A percentile compares a stretch with the other conserved stretches of the same genome.
These are phyloP conservation scores for Drosophila longiperda DNA, from an alignment of 2,888 invertebrate species.

Conservation along the genomic window DNA sequence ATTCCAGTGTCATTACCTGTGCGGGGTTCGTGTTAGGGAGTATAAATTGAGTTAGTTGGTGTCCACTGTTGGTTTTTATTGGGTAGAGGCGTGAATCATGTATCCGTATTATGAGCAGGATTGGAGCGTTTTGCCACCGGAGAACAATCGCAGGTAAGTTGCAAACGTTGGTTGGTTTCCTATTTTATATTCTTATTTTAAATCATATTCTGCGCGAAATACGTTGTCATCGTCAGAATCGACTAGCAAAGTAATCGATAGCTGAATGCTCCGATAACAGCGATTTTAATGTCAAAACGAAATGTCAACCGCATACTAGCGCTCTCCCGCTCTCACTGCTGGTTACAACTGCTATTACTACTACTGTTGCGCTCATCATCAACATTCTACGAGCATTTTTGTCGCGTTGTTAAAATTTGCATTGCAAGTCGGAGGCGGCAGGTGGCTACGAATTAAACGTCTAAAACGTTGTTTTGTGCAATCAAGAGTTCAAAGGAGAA, in stretches of 20 bases:
- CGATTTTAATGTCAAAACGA: slow-evolving; percentile 45
- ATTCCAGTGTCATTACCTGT: slow-evolving; percentile 49
- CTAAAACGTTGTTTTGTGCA: slow-evolving; percentile 7
- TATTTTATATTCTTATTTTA: slow-evolving; percentile 9
- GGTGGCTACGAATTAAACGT: slow-evolving; percentile 51
- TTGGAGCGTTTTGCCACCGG: slow-evolving; percentile 94
- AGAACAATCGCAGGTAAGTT: slow-evolving; percentile 92
- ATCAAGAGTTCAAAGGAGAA: slow-evolving; percentile 3
- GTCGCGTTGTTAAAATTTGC: slow-evolving; percentile 75
- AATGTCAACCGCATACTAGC: slow-evolving; percentile 51
- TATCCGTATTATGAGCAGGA: slow-evolving; percentile 89
- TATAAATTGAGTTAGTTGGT: slow-evolving; percentile 47
- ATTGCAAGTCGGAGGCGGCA: slow-evolving; percentile 56
- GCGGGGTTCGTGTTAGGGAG: slow-evolving; percentile 45
- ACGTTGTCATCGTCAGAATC: slow-evolving; percentile 21
- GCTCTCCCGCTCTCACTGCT: slow-evolving; percentile 62
- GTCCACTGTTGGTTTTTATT: slow-evolving; percentile 21
- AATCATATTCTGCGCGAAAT: slow-evolving; percentile 33
- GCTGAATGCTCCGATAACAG: slow-evolving; percentile 32
- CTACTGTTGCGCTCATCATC: slow-evolving; percentile 70
- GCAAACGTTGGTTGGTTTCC: not conserved
- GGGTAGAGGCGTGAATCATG: slow-evolving; percentile 62
- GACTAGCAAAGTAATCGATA: slow-evolving; percentile 45
- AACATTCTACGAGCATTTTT: slow-evolving; percentile 72
- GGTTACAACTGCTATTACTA: slow-evolving; percentile 56